These are phyloP conservation scores for Frankliniella fusca DNA, from an alignment of 2,888 invertebrate species.

Conservation along the genomic window DNA sequence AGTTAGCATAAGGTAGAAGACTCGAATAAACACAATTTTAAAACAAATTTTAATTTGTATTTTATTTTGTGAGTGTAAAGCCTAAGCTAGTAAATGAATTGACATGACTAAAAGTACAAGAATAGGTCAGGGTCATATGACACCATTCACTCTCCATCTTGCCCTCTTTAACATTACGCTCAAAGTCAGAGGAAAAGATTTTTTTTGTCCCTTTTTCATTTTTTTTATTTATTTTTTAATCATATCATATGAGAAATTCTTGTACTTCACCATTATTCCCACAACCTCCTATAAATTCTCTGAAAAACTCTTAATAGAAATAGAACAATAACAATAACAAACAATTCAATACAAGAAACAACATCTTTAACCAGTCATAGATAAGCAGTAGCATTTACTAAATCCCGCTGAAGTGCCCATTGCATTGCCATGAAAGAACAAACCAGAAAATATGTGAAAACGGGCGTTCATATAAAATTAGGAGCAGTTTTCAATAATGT, in stretches of 20 bases:
- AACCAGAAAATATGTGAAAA: no score
- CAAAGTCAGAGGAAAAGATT: conserved; percentile 8
- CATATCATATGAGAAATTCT: neutral
- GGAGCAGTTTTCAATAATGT: no score
- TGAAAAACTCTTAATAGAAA: conserved; percentile 15
- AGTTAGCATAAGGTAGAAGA: no score
- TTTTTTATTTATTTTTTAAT: neutral
- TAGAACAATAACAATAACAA: conserved; percentile 11
- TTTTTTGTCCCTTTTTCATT: neutral
- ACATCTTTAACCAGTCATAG: neutral
- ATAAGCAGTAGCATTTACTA: neutral
- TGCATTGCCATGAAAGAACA: no score
- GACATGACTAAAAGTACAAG: conserved; percentile 26
- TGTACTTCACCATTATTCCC: neutral
- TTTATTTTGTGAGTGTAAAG: conserved; percentile 12
- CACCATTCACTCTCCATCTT: neutral
- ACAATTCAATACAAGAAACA: neutral
- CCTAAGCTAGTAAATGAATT: conserved; percentile 26
- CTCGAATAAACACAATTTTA: neutral
- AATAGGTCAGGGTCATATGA: conserved; percentile 22
- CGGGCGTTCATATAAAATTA: no score
- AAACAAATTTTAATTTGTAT: neutral
- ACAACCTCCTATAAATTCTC: conserved; percentile 20
- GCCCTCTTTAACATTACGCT: neutral
- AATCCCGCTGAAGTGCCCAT: no score